Conservation (phyloP, 2,797 vertebrate species). For the Gobio occitaniae region DNA sequence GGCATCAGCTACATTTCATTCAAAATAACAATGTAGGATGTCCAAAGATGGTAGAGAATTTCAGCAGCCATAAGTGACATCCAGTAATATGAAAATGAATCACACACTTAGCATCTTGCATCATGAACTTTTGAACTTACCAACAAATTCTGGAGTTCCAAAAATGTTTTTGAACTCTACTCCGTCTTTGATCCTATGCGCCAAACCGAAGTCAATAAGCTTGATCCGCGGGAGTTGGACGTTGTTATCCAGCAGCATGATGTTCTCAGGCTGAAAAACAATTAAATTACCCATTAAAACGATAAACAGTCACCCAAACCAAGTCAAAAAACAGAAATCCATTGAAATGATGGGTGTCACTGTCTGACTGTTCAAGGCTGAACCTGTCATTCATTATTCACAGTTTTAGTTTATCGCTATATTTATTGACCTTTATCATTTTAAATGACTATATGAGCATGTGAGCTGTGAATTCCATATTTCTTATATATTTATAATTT, state of each 20-base stretch:
- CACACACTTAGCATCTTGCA: slow-evolving; percentile 27
- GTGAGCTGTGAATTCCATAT: not conserved
- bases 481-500: not conserved
- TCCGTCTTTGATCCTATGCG: slow-evolving; percentile 93
- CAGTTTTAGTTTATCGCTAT: not conserved
- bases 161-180: slow-evolving; percentile 98
- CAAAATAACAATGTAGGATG: slow-evolving; percentile 18
- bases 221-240: slow-evolving; percentile 90
- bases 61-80: not conserved
- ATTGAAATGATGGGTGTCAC: not conserved
- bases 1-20: slow-evolving; percentile 53
- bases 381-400: not conserved
- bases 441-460: not conserved
- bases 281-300: slow-evolving; percentile 14
- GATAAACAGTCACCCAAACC: not conserved
- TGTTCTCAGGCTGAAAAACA: slow-evolving; percentile 91
- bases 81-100: slow-evolving; percentile 33
- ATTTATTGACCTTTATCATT: not conserved
- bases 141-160: slow-evolving; percentile 97
- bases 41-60: slow-evolving; percentile 19
- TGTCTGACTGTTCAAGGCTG: not conserved
- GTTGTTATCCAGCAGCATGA: slow-evolving; percentile 95
- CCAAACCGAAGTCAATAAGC: slow-evolving; percentile 95
- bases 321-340: not conserved
- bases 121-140: slow-evolving; percentile 75